Evolutionary conservation across 2,888 invertebrate species (phyloP).

Genomic region (Taphrorychus bicolor): DNA sequence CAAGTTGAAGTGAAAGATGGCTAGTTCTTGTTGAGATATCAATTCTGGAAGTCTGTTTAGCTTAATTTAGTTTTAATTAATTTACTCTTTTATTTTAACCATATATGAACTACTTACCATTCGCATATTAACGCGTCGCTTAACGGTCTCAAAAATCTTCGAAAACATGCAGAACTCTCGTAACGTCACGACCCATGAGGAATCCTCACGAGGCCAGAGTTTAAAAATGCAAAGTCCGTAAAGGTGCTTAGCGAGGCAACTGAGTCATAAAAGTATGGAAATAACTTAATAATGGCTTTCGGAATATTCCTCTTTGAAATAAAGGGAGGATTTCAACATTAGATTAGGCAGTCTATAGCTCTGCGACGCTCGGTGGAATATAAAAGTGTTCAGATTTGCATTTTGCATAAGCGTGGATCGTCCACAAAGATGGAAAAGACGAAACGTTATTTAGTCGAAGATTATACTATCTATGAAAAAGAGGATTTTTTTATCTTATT

Average conservation of each 20-base stretch:
- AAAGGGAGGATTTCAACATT: slow-evolving; percentile 11
- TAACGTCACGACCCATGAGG: not conserved
- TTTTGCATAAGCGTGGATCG: not conserved
- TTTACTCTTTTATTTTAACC: too few relatives aligned
- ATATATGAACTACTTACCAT: too few relatives aligned
- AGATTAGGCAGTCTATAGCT: slow-evolving; percentile 4
- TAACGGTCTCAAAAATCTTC: not conserved
- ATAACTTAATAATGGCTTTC: slow-evolving; percentile 25
- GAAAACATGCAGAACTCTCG: not conserved
- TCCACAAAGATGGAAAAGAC: too few relatives aligned
- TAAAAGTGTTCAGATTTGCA: not conserved
- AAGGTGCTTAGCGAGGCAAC: slow-evolving; percentile 4
- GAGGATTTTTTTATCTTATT: not conserved
- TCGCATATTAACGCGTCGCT: not conserved
- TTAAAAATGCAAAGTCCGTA: slow-evolving; percentile 10
- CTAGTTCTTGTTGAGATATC: too few relatives aligned
- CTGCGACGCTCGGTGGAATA: not conserved
- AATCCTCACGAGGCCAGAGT: not conserved
- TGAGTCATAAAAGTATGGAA: slow-evolving; percentile 26
- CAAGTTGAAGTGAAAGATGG: too few relatives aligned
- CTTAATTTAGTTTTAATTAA: too few relatives aligned
- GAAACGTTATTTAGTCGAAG: too few relatives aligned
- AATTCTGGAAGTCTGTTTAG: too few relatives aligned
- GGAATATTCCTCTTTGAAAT: slow-evolving; percentile 13
- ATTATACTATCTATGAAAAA: too few relatives aligned